A percentile compares a stretch with the other conserved stretches of the same genome.
These are phyloP conservation scores for Semnopithecus entellus DNA, from an alignment of 2,113 vertebrate species.

Conservation along the genomic window DNA sequence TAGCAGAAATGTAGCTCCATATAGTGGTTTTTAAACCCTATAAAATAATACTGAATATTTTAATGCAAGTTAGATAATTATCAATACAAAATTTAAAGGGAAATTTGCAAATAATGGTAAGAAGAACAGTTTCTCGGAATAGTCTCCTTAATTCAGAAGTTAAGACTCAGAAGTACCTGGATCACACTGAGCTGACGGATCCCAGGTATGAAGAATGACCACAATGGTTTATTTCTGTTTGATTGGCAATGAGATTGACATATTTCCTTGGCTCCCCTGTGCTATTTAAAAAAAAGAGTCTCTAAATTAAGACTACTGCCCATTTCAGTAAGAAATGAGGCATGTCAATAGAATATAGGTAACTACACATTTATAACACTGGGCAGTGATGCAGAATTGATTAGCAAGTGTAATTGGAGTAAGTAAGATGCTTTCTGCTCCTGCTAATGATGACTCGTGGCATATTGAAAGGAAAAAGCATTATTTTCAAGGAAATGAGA, in stretches of 20 bases:
- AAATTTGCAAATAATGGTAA: not conserved
- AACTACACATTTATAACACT: conserved; percentile 81
- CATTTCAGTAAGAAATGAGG: conserved; percentile 65
- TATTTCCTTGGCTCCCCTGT: conserved; percentile 41
- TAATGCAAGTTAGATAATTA: not conserved
- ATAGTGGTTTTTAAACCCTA: not conserved
- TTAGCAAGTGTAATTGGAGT: conserved; percentile 77
- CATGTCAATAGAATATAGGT: conserved; percentile 65
- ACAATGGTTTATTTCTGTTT: conserved; percentile 73
- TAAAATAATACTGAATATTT: conserved; percentile 1
- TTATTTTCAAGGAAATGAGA: conserved; percentile 58
- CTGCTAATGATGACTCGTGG: conserved; percentile 71
- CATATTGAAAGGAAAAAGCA: conserved; percentile 63
- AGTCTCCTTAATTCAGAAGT: conserved; percentile 59
- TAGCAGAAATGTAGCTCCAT: conserved; percentile 40
- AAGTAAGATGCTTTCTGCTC: conserved; percentile 70
- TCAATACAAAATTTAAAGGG: not conserved
- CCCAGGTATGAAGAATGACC: conserved; percentile 58
- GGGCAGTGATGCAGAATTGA: conserved; percentile 78
- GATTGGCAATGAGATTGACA: conserved; percentile 63
- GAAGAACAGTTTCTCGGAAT: conserved; percentile 43
- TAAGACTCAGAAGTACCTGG: conserved; percentile 64
- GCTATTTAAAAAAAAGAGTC: conserved; percentile 26
- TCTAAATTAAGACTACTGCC: conserved; percentile 52
- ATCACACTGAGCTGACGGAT: conserved; percentile 40